Evolutionary conservation across 2,888 invertebrate species (phyloP).

Genomic region (Drosophila ustulata): DNA sequence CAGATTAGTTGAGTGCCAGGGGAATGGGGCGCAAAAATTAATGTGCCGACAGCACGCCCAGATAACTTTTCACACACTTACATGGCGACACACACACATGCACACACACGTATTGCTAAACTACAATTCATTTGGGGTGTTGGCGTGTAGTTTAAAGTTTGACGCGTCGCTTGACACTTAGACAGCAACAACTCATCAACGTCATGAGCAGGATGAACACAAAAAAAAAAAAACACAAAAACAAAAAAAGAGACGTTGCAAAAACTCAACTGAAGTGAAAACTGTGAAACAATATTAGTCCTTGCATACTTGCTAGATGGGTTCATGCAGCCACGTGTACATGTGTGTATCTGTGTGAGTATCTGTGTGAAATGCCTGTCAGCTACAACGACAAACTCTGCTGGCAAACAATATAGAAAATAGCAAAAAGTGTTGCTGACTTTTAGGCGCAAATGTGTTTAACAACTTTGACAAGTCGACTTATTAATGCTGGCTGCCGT

Average conservation of each 20-base stretch:
- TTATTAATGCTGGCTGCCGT: constrained; percentile 20
- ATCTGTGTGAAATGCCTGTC: constrained; percentile 42
- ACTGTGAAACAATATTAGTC: constrained; percentile 75
- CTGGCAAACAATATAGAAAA: constrained; percentile 35
- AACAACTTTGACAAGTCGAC: constrained; percentile 26
- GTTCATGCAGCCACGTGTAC: constrained; percentile 23
- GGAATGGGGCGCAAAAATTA: constrained; percentile 52
- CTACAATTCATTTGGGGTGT: constrained; percentile 73
- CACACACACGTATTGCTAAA: constrained; percentile 23
- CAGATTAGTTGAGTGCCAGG: constrained; percentile 63
- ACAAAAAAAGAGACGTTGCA: constrained; percentile 21
- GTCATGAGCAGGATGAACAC: constrained; percentile 60
- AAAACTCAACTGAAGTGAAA: constrained; percentile 55
- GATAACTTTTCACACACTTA: constrained; percentile 21
- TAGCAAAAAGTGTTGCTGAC: constrained; percentile 26
- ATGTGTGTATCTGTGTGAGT: constrained; percentile 1
- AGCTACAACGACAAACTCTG: constrained; percentile 34
- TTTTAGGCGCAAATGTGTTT: constrained; percentile 35
- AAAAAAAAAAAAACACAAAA: too few relatives aligned
- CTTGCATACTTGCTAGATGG: constrained; percentile 37
- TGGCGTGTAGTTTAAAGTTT: constrained; percentile 79
- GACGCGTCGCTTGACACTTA: constrained; percentile 81
- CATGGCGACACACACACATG: constrained; percentile 19
- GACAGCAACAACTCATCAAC: constrained; percentile 82
- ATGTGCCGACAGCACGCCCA: constrained; percentile 68